Percentiles rank a stretch among this genome's conserved stretches.
These are phyloP conservation scores for Eristalinus aeneus DNA, from an alignment of 2,888 invertebrate species.

Conservation along the genomic window DNA sequence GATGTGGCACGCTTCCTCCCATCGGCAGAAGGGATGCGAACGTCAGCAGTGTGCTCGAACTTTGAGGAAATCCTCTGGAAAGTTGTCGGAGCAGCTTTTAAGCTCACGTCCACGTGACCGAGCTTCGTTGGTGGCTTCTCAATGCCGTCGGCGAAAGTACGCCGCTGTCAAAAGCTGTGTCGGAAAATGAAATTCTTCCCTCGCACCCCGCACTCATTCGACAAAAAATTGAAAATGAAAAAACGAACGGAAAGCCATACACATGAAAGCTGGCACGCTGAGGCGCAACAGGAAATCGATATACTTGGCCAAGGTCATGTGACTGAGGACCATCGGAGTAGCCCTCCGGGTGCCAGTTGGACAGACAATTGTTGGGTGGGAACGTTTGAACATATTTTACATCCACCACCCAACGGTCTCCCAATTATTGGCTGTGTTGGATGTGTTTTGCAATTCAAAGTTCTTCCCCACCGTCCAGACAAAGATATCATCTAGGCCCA, in stretches of 20 bases:
- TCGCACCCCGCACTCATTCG: background rate
- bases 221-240: conserved; percentile 7
- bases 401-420: background rate
- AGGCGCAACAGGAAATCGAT: conserved; percentile 78
- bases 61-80: conserved; percentile 15
- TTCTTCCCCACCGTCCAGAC: conserved; percentile 11
- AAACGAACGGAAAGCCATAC: background rate
- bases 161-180: conserved; percentile 5
- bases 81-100: conserved; percentile 23
- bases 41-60: conserved; percentile 2
- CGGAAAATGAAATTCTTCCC: background rate
- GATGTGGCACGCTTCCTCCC: background rate
- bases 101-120: conserved; percentile 26
- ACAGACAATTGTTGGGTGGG: conserved; percentile 7
- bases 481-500: background rate
- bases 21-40: conserved; percentile 19
- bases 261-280: conserved; percentile 32
- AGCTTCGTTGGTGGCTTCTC: conserved; percentile 19
- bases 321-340: conserved; percentile 18
- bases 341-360: conserved; percentile 37
- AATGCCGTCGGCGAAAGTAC: background rate
- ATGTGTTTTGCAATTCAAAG: conserved; percentile 30
- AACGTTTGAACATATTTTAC: background rate
- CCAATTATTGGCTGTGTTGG: conserved; percentile 39
- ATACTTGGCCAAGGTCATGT: conserved; percentile 78